phyloP scores from a whole-genome alignment of 2,888 invertebrate genomes.

The Labia minor region DNA sequence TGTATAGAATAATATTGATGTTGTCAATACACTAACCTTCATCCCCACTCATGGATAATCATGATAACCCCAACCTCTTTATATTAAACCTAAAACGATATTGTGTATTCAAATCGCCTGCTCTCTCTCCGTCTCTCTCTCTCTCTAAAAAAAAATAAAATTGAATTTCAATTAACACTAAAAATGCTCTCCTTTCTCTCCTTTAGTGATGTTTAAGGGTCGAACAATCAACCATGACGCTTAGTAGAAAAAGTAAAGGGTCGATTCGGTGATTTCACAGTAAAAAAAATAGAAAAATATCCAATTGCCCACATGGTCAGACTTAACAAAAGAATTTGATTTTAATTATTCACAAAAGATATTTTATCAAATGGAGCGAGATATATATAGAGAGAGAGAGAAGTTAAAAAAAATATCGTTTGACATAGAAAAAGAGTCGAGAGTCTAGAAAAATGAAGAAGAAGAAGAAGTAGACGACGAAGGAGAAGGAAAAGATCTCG shows the following conservation, averaged over 20 bases:
- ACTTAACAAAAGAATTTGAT: not conserved
- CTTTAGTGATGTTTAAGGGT: not conserved
- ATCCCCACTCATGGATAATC: too few relatives aligned
- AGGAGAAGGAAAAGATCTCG: too few relatives aligned
- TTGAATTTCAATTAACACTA: not conserved
- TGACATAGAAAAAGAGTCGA: not conserved
- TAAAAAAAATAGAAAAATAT: not conserved
- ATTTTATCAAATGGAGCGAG: not conserved
- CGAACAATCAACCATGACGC: constrained; percentile 1
- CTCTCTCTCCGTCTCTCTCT: too few relatives aligned
- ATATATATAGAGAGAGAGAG: too few relatives aligned
- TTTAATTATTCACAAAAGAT: constrained; percentile 5
- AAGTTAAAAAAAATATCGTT: not conserved
- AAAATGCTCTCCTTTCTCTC: too few relatives aligned
- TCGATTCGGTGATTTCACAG: not conserved
- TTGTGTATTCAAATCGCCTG: not conserved
- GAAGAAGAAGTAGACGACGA: too few relatives aligned
- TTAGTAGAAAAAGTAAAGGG: not conserved
- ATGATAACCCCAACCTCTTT: too few relatives aligned
- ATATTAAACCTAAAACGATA: not conserved
- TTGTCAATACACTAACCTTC: too few relatives aligned
- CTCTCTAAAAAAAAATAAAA: not conserved
- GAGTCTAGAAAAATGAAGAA: too few relatives aligned
- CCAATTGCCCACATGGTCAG: not conserved
- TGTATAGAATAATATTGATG: too few relatives aligned